These are phyloP conservation scores for Trichomalopsis sarcophagae DNA, from an alignment of 1,140 invertebrate genomes.

Conservation along the genomic window DNA sequence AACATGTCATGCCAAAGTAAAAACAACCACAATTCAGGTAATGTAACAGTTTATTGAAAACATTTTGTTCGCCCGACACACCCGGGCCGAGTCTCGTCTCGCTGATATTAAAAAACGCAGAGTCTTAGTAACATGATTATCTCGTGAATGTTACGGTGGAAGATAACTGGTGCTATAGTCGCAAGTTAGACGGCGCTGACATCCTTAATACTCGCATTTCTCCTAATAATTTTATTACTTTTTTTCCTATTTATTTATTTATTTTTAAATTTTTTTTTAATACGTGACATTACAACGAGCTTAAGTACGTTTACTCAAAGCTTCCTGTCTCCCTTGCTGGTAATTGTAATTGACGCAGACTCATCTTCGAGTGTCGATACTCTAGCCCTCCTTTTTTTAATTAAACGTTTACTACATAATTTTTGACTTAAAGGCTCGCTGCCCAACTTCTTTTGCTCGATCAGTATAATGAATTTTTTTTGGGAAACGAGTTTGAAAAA, in stretches of 20 bases:
- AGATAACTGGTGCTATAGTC: slow-evolving; percentile 64
- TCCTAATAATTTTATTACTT: not conserved
- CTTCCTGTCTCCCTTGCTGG: not conserved
- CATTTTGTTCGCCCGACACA: slow-evolving; percentile 65
- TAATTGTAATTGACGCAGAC: slow-evolving; percentile 47
- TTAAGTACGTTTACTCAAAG: not conserved
- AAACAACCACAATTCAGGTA: slow-evolving; percentile 63
- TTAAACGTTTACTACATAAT: slow-evolving; percentile 5
- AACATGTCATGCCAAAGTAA: not conserved
- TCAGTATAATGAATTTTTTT: not conserved
- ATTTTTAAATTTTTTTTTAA: not conserved
- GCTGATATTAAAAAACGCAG: slow-evolving; percentile 74
- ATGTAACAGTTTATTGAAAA: slow-evolving; percentile 75
- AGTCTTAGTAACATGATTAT: slow-evolving; percentile 74
- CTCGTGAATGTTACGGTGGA: slow-evolving; percentile 68
- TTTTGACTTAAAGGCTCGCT: too few species aligned
- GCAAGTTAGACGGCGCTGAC: slow-evolving; percentile 61
- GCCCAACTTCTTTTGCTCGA: not conserved
- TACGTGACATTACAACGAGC: not conserved
- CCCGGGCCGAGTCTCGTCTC: slow-evolving; percentile 64
- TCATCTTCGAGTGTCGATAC: slow-evolving; percentile 32
- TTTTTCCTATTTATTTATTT: not conserved
- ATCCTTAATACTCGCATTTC: not conserved
- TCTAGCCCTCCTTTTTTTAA: not conserved
- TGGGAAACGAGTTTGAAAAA: slow-evolving; percentile 35